Evolutionary conservation across 2,888 invertebrate species (phyloP).

Genomic region (Phyllotreta cruciferae): DNA sequence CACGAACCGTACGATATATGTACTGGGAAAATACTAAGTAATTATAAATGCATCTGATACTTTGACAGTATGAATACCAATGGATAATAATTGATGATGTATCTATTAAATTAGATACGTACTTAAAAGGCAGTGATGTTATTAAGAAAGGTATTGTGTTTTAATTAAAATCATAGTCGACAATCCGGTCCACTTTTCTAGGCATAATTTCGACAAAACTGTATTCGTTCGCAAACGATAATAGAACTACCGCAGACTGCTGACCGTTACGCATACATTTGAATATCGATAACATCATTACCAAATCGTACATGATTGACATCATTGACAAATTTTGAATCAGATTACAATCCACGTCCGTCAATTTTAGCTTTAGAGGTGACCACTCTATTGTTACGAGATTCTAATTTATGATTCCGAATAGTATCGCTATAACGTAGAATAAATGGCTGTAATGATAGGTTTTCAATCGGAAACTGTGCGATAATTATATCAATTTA

Average conservation of each 20-base stretch:
- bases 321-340: conserved; percentile 25
- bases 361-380: conserved; percentile 18
- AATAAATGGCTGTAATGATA: too few species aligned
- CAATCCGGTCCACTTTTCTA: background rate
- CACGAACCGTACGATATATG: too few species aligned
- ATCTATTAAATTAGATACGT: too few species aligned
- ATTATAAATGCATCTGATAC: too few species aligned
- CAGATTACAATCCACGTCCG: conserved; percentile 22
- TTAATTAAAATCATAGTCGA: too few species aligned
- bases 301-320: conserved; percentile 22
- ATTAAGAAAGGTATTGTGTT: too few species aligned
- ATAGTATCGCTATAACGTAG: background rate
- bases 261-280: conserved; percentile 2
- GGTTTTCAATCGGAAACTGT: too few species aligned
- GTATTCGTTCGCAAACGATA: background rate
- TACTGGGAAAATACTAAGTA: too few species aligned
- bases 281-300: conserved; percentile 16
- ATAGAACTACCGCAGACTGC: background rate
- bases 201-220: conserved; percentile 3
- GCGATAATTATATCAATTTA: too few species aligned
- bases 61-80: too few species aligned
- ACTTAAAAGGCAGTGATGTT: too few species aligned
- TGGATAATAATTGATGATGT: too few species aligned
- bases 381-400: conserved; percentile 22
- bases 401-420: conserved; percentile 13